Evolutionary conservation across 2,888 invertebrate species (phyloP), one percentile per base, ranked within the genome.

Genomic region (Cerceris rybyensis): DNA sequence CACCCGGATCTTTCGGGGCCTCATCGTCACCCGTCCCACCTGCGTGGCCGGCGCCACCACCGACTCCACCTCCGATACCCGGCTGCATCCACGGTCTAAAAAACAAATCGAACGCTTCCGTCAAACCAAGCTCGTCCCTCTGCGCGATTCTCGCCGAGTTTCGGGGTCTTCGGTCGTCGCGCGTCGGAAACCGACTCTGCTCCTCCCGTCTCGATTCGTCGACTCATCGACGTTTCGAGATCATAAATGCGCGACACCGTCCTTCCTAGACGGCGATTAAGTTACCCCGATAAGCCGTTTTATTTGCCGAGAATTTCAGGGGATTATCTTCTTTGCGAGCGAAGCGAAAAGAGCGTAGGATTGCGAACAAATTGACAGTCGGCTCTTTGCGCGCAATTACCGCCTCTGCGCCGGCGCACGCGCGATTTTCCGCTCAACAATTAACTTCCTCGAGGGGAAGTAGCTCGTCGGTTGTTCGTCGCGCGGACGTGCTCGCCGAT

Each of bases 1-100:
- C 97, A 75, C 97, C 97, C 17, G 98, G 98, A 93, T 98, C 98
- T 88, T 95, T 96, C 1, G 98, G 96, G 14, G 97, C 97, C 93
- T 97, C 98, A 88, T 97, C 97, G 89, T 95, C 95, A 74, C 93
- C 93, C 68, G 93, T 92, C 82, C 93, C 93, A 80, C 91, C 92
- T 70, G 70, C 67, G 77, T 87, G 89, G 84, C 83, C 82, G 75
- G 81, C 82, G 76, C 88, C 86, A 84, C 87, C 87, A 78, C 89
- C 88, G 67, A 85, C 88, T 67, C 79, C 14, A 57, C 78, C 76
- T 86, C 93, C 93, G 76, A 90, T 92, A 75, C 93, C 91, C 78
- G 91, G 87, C 88, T 92, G 89, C 92, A 92, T 92, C 94, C 94
- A 94, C 91, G 94, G 93, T 93, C 94, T 94, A 90, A 9, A 93